Conservation (phyloP, 2,797 vertebrate species). For the Falco novaeseelandiae region DNA sequence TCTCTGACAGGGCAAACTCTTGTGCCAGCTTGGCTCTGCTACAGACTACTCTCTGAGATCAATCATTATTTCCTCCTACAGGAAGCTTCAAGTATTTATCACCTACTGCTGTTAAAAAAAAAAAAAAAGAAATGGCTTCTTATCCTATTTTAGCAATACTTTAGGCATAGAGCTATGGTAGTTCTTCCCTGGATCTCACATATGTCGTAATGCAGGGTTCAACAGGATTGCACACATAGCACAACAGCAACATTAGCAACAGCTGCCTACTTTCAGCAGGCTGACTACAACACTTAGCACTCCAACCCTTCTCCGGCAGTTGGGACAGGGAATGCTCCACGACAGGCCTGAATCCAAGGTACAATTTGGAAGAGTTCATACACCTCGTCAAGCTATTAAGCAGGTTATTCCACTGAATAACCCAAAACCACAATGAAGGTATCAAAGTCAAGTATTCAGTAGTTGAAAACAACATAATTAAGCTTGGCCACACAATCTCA, state of each 20-base stretch:
- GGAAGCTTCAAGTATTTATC: background rate
- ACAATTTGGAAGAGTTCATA: background rate
- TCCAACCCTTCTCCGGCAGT: background rate
- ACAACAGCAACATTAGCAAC: fast-evolving
- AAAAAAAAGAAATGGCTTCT: background rate
- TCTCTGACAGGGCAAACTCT: background rate
- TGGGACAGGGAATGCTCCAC: background rate
- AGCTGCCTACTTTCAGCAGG: background rate
- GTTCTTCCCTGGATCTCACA: background rate
- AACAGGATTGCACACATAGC: background rate
- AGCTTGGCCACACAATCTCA: background rate
- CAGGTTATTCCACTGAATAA: background rate
- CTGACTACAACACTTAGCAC: background rate
- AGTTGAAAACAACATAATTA: background rate
- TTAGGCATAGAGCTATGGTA: background rate
- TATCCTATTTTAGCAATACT: background rate
- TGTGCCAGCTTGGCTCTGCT: background rate
- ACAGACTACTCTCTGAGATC: background rate
- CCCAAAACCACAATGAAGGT: background rate
- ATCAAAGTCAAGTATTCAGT: background rate
- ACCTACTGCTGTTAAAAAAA: background rate
- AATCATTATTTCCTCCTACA: background rate
- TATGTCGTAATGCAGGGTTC: background rate
- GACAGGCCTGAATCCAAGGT: background rate
- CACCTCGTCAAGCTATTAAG: background rate